A percentile compares a stretch with the other conserved stretches of the same genome.
phyloP scores from a whole-genome alignment of 37 sponge, comb jelly and placozoan species.

The Cladorhizidae sp. region DNA sequence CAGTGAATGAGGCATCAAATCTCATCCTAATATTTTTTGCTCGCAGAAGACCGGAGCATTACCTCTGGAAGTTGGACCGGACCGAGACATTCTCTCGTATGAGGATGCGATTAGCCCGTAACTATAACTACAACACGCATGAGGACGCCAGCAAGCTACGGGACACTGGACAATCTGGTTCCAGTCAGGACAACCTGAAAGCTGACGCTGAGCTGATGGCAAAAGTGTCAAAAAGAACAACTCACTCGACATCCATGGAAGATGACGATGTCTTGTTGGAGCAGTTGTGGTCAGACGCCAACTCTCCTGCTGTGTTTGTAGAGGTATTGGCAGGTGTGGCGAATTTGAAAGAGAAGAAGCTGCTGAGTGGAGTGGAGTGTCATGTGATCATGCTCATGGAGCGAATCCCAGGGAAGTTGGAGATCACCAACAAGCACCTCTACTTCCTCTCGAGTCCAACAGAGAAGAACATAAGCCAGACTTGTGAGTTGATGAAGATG shows the following conservation, averaged over 20 bases:
- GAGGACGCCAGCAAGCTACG: conserved; percentile 85
- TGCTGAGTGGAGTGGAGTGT: conserved; percentile 49
- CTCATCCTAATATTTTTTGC: background rate
- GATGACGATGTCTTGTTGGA: conserved; percentile 57
- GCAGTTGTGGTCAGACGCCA: conserved; percentile 34
- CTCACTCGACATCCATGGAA: conserved; percentile 1
- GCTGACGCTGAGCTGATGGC: background rate
- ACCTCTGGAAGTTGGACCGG: conserved; percentile 78
- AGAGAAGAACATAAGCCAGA: conserved; percentile 47
- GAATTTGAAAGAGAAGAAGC: conserved; percentile 16
- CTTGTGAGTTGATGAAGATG: conserved; percentile 42
- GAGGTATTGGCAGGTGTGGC: background rate
- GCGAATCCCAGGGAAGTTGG: conserved; percentile 72
- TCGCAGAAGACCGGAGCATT: conserved; percentile 43
- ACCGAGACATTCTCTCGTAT: conserved; percentile 91
- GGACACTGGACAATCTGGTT: conserved; percentile 18
- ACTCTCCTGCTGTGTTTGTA: conserved; percentile 24
- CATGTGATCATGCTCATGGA: conserved; percentile 79
- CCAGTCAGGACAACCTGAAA: background rate
- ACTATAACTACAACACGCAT: conserved; percentile 71
- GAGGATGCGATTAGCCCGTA: conserved; percentile 68
- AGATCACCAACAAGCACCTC: conserved; percentile 83
- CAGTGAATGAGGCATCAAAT: background rate
- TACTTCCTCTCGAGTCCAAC: conserved; percentile 74
- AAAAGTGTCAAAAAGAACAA: background rate